phyloP scores from a whole-genome alignment of 2,888 invertebrate species.

The Drosophila birchii region DNA sequence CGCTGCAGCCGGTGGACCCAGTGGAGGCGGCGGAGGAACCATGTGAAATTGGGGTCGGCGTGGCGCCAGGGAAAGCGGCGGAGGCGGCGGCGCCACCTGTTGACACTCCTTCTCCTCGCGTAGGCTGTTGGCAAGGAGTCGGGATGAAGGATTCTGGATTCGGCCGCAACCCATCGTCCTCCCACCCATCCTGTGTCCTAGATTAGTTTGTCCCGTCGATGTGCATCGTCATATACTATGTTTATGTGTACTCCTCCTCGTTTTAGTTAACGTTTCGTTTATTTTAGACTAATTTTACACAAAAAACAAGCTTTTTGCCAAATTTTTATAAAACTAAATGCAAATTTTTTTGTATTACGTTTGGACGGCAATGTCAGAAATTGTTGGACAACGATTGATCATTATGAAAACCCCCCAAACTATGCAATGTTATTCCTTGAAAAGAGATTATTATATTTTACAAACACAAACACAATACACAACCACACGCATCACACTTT shows the following conservation, averaged over 20 bases:
- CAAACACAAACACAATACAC: conserved; percentile 37
- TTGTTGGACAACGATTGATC: conserved; percentile 68
- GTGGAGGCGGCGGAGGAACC: conserved; percentile 37
- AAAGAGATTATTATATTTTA: conserved; percentile 79
- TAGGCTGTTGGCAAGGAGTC: conserved; percentile 53
- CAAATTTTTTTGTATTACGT: conserved; percentile 63
- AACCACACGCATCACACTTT: conserved; percentile 43
- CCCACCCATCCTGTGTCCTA: conserved; percentile 5
- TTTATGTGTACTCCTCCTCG: conserved; percentile 45
- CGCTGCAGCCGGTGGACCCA: conserved; percentile 14
- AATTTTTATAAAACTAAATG: conserved; percentile 59
- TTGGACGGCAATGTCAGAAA: conserved; percentile 61
- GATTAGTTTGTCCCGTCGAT: conserved; percentile 45
- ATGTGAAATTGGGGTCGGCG: conserved; percentile 77
- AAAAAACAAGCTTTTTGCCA: conserved; percentile 70
- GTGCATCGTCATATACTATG: conserved; percentile 39
- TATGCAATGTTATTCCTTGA: conserved; percentile 81
- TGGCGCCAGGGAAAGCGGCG: conserved; percentile 69
- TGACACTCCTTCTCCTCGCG: conserved; percentile 55
- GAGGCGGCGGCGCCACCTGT: conserved; percentile 77
- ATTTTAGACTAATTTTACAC: conserved; percentile 74
- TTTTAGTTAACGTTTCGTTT: conserved; percentile 62
- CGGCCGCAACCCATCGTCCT: conserved; percentile 3
- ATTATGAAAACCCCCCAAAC: conserved; percentile 59
- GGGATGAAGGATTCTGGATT: conserved; percentile 18